Conservation (phyloP, 2,797 vertebrate species). For the Bufotes viridis region DNA sequence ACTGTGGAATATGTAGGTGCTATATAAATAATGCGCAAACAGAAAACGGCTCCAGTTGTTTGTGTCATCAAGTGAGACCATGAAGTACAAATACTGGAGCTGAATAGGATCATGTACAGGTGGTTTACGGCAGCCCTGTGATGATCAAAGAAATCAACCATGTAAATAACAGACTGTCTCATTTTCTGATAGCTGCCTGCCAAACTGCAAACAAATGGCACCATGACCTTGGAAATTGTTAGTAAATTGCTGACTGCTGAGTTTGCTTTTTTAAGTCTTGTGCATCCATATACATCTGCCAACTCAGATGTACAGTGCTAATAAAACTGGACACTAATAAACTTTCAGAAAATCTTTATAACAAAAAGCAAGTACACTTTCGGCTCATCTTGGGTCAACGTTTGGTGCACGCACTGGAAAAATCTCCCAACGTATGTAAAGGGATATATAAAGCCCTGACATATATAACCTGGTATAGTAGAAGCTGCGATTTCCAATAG, state of each 20-base stretch:
- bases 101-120: background rate
- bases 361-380: no score
- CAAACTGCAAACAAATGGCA: slow-evolving; percentile 2
- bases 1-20: background rate
- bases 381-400: no score
- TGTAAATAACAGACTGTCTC: background rate
- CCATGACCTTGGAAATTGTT: background rate
- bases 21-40: background rate
- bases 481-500: no score
- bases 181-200: background rate
- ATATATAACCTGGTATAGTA: no score
- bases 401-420: no score
- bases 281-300: background rate
- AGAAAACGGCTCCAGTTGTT: no score
- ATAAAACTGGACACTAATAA: background rate
- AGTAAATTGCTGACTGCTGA: background rate
- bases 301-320: background rate
- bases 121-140: background rate
- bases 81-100: no score
- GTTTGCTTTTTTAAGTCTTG: background rate
- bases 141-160: background rate
- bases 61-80: background rate
- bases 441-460: no score
- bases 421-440: no score
- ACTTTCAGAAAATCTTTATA: no score